Percentiles rank a stretch among this genome's conserved stretches.
These are phyloP conservation scores for Candoia aspera DNA, from an alignment of 2,113 vertebrate species.

Conservation along the genomic window DNA sequence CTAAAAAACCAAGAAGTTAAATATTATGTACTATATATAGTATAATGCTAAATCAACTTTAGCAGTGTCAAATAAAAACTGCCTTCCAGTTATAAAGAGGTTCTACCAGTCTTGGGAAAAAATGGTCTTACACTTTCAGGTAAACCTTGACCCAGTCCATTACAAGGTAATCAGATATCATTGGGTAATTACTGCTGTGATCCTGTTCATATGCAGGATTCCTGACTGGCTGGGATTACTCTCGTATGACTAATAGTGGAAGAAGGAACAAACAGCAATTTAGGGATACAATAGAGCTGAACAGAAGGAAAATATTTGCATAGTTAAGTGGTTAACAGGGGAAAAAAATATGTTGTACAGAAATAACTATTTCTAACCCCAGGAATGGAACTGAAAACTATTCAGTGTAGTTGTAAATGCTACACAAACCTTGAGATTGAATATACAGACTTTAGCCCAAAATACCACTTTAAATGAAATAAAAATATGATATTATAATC, in stretches of 20 bases:
- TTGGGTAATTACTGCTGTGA: not conserved
- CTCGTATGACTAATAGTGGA: not conserved
- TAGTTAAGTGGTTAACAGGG: not conserved
- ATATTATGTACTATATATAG: not conserved
- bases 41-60: not conserved
- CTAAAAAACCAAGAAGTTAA: not conserved
- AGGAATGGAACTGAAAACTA: not conserved
- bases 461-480: constrained; percentile 3
- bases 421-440: not conserved
- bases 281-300: not conserved
- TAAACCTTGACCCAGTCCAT: not conserved
- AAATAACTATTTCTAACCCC: not conserved
- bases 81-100: not conserved
- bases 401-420: not conserved
- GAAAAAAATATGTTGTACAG: not conserved
- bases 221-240: not conserved
- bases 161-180: not conserved
- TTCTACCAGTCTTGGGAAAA: not conserved
- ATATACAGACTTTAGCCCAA: not conserved
- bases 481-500: not conserved
- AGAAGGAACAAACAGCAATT: not conserved
- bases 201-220: not conserved
- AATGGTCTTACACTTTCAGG: not conserved
- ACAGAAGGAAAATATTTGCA: not conserved
- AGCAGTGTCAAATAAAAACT: not conserved